phyloP scores from a whole-genome alignment of 2,797 vertebrate genomes.

The Sciurus carolinensis region DNA sequence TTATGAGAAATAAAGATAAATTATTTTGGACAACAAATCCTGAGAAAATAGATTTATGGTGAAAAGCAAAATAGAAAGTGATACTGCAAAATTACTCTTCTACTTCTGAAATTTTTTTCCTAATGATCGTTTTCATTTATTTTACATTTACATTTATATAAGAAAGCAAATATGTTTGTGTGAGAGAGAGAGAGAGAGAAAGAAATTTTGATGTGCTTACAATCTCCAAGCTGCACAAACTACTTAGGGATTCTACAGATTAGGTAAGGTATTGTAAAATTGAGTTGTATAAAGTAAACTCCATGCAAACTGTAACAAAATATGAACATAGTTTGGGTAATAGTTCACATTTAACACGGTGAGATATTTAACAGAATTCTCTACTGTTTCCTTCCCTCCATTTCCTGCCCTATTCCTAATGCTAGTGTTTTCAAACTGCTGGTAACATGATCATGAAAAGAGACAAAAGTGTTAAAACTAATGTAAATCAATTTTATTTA shows the following conservation, averaged over 20 bases:
- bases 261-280: neutral
- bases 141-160: slow-evolving; percentile 1
- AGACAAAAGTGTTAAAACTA: slow-evolving; percentile 5
- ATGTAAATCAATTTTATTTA: neutral
- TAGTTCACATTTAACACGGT: neutral
- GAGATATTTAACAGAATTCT: neutral
- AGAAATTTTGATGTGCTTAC: neutral
- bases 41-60: slow-evolving; percentile 27
- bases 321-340: neutral
- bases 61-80: slow-evolving; percentile 59
- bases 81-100: slow-evolving; percentile 18
- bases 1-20: slow-evolving; percentile 34
- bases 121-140: slow-evolving; percentile 52
- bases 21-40: neutral
- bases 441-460: neutral
- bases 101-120: slow-evolving; percentile 27
- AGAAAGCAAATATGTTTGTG: neutral
- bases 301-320: neutral
- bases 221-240: neutral
- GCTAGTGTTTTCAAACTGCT: neutral
- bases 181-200: neutral
- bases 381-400: neutral
- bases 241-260: neutral
- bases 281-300: neutral
- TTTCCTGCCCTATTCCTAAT: neutral